Evolutionary conservation across 2,888 invertebrate genomes (phyloP).

Genomic region (Nemotelus pantherinus): DNA sequence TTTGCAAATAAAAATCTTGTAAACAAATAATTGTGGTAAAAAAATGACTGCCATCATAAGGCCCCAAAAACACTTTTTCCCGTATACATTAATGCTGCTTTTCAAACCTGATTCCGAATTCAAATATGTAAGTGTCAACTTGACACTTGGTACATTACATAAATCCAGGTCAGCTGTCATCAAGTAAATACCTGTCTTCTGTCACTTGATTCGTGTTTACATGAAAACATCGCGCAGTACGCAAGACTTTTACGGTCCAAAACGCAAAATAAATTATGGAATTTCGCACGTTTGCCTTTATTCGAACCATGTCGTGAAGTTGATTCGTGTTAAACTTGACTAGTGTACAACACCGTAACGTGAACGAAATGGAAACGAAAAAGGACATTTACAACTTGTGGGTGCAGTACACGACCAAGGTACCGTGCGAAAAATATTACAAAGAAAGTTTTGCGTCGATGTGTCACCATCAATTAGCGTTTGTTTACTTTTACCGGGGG

Average conservation of each 20-base stretch:
- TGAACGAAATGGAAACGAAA: constrained; percentile 60
- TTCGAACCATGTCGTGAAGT: constrained; percentile 17
- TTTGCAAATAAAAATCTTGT: too few relatives aligned
- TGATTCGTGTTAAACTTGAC: background rate
- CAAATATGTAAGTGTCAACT: background rate
- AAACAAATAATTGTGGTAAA: too few relatives aligned
- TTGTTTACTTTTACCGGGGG: constrained; percentile 36
- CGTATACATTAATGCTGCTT: background rate
- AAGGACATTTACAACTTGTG: constrained; percentile 68
- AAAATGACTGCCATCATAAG: too few relatives aligned
- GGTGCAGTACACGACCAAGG: constrained; percentile 69
- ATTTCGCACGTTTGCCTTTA: background rate
- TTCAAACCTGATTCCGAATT: background rate
- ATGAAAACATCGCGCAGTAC: constrained; percentile 26
- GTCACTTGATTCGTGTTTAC: constrained; percentile 33
- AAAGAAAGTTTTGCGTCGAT: constrained; percentile 22
- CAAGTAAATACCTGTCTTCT: background rate
- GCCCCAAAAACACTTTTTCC: background rate
- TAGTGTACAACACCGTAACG: constrained; percentile 6
- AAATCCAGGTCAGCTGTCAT: background rate
- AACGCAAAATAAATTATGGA: background rate
- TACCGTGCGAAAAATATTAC: constrained; percentile 52
- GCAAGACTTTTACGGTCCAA: constrained; percentile 7
- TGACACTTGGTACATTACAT: background rate
- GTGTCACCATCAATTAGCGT: constrained; percentile 34